These are phyloP conservation scores for Amphipyra berbera DNA, from an alignment of 2,888 invertebrate genomes.

Conservation along the genomic window DNA sequence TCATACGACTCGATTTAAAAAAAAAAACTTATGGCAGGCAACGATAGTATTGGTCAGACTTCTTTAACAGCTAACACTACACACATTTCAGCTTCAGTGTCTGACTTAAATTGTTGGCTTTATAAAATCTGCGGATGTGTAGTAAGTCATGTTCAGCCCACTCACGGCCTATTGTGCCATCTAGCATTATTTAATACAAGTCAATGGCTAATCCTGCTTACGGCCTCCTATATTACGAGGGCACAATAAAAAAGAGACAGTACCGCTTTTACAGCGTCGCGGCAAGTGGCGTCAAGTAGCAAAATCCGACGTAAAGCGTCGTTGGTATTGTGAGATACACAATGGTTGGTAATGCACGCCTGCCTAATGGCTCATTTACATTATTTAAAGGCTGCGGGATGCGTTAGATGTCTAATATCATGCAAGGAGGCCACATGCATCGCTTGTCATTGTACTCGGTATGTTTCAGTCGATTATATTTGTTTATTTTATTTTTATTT, in stretches of 20 bases:
- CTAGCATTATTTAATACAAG: slow-evolving; percentile 30
- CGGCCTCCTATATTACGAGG: slow-evolving; percentile 35
- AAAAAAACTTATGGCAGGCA: no score
- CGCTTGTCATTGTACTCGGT: neutral
- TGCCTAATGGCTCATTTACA: slow-evolving; percentile 51
- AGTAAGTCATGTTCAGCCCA: no score
- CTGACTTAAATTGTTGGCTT: no score
- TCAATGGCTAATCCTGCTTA: slow-evolving; percentile 45
- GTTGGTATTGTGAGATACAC: slow-evolving; percentile 30
- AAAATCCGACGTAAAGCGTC: slow-evolving; percentile 40
- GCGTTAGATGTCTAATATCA: slow-evolving; percentile 39
- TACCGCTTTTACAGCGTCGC: slow-evolving; percentile 27
- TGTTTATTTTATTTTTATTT: neutral
- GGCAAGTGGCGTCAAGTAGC: slow-evolving; percentile 49
- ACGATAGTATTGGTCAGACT: no score
- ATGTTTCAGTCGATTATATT: neutral
- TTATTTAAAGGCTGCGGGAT: slow-evolving; percentile 35
- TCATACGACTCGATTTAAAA: neutral
- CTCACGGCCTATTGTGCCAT: slow-evolving; percentile 26
- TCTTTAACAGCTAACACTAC: no score
- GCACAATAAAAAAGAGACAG: slow-evolving; percentile 53
- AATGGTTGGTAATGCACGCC: slow-evolving; percentile 51
- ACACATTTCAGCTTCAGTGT: no score
- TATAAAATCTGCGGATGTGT: no score
- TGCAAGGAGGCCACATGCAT: slow-evolving; percentile 38